Conservation (phyloP, 1,140 invertebrate species). For the Ectropis grisescens region DNA sequence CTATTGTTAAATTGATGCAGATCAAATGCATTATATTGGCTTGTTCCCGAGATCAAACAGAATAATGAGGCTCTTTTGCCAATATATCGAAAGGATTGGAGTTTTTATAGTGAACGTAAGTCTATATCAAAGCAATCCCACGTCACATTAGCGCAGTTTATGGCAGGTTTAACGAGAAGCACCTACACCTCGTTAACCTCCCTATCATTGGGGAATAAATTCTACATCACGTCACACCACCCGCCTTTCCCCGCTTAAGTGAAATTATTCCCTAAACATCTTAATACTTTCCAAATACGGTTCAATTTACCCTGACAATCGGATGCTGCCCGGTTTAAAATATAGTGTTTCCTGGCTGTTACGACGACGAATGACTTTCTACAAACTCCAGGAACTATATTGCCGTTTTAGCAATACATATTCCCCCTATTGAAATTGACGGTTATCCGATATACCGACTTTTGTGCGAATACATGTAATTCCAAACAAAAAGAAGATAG, state of each 20-base stretch:
- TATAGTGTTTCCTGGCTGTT: conserved; percentile 10
- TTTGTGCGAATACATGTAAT: no score
- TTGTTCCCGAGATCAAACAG: no score
- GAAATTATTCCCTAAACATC: conserved; percentile 10
- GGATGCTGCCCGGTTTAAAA: conserved; percentile 8
- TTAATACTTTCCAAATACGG: conserved; percentile 8
- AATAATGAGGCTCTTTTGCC: no score
- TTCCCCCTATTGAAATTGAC: no score
- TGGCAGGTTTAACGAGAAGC: conserved; percentile 29
- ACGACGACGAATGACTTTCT: conserved; percentile 13
- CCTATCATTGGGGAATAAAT: conserved; percentile 31
- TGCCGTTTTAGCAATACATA: conserved; percentile 5
- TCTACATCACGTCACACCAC: conserved; percentile 18
- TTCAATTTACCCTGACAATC: conserved; percentile 8
- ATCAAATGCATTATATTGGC: no score
- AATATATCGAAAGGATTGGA: no score
- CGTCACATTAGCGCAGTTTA: conserved; percentile 31
- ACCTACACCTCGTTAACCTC: conserved; percentile 33
- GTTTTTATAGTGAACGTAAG: conserved; percentile 6
- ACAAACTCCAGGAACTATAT: conserved; percentile 11
- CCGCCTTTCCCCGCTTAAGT: conserved; percentile 11
- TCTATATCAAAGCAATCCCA: conserved; percentile 16
- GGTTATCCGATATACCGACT: no score
- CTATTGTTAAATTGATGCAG: no score
- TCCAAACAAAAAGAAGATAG: conserved; percentile 4